These are phyloP conservation scores for Ranitomeya imitator DNA, from an alignment of 2,113 vertebrate species.

Conservation along the genomic window DNA sequence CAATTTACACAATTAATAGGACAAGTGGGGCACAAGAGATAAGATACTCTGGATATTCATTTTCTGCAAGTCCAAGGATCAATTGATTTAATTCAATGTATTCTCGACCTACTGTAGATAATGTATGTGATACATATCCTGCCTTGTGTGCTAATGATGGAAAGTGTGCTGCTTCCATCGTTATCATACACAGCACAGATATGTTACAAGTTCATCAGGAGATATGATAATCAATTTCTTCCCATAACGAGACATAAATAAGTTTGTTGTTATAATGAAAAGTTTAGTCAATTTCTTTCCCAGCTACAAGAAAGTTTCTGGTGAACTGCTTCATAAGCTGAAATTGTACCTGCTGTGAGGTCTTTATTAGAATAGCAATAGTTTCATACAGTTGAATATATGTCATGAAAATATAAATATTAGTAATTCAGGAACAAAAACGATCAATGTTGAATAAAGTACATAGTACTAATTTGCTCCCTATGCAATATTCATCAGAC, in stretches of 20 bases:
- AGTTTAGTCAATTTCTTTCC: not conserved
- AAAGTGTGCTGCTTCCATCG: not conserved
- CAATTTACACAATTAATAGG: slow-evolving; percentile 42
- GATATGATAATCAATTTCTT: not conserved
- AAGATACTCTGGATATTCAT: slow-evolving; percentile 29
- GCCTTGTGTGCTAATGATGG: not conserved
- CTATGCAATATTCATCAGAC: no score
- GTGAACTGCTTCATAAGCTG: not conserved
- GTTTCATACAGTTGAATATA: not conserved
- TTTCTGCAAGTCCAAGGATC: slow-evolving; percentile 22
- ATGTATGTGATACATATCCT: slow-evolving; percentile 13
- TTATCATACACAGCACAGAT: not conserved
- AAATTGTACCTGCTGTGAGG: not conserved
- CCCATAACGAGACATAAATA: not conserved
- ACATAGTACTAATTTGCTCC: not conserved
- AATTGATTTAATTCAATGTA: slow-evolving; percentile 33
- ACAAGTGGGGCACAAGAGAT: slow-evolving; percentile 38
- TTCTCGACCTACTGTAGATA: not conserved
- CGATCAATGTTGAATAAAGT: no score
- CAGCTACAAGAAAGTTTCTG: not conserved
- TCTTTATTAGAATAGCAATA: not conserved
- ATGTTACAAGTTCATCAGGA: not conserved
- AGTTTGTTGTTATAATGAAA: not conserved
- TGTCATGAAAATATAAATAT: not conserved
- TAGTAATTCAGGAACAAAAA: not conserved